phyloP scores from a whole-genome alignment of 30 jellyfish, hydroid and myxozoan genomes.

The Aurelia aurita region DNA sequence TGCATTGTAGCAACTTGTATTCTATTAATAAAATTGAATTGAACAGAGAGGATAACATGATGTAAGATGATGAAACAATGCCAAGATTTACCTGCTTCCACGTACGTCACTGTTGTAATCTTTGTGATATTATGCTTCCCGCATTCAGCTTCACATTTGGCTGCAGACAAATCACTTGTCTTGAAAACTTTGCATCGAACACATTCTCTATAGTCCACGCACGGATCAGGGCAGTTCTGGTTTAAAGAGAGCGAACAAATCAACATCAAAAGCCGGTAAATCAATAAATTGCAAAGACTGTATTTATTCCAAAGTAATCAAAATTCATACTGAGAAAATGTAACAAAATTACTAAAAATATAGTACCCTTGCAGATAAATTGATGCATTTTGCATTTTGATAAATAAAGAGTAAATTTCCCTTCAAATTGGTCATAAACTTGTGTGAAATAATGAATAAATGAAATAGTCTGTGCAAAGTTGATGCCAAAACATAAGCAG shows the following conservation, averaged over 20 bases:
- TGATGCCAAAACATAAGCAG: no score
- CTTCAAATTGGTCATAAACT: no score
- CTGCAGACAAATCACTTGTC: slow-evolving; percentile 80
- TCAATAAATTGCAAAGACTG: no score
- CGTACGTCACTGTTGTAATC: slow-evolving; percentile 71
- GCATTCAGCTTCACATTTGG: slow-evolving; percentile 87
- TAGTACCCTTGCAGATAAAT: no score
- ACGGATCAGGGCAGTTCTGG: slow-evolving; percentile 97
- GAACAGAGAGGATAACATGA: background rate
- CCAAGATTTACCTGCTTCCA: slow-evolving; percentile 71
- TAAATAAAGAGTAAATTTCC: no score
- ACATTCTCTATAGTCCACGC: slow-evolving; percentile 94
- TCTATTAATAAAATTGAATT: background rate
- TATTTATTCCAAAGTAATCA: no score
- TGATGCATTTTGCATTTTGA: no score
- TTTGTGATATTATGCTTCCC: slow-evolving; percentile 59
- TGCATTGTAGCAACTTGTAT: no score
- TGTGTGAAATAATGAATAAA: no score
- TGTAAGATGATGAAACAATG: background rate
- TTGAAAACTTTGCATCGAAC: slow-evolving; percentile 91
- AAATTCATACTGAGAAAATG: no score
- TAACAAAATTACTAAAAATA: no score
- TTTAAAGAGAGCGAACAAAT: background rate
- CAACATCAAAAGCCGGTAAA: background rate
- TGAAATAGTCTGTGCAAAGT: no score